Conservation (phyloP, 2,113 vertebrate genomes). For the Diadophis punctatus region DNA sequence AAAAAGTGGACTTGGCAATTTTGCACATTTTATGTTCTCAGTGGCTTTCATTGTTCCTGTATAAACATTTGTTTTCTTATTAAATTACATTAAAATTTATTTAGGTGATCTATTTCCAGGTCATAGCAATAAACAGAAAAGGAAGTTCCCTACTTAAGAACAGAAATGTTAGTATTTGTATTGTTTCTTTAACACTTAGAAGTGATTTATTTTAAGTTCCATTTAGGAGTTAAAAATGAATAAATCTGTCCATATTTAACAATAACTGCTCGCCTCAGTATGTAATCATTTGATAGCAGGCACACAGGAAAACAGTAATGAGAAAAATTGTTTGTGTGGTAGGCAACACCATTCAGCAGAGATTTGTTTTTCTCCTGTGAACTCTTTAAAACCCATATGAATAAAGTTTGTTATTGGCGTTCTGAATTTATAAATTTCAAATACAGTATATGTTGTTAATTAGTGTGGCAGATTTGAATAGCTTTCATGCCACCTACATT, state of each 20-base stretch:
- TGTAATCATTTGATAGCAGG: not conserved
- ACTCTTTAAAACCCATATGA: not conserved
- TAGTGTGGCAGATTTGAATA: slow-evolving; percentile 35
- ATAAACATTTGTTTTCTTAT: slow-evolving; percentile 7
- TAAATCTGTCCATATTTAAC: slow-evolving; percentile 20
- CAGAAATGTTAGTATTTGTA: not conserved
- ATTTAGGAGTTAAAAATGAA: slow-evolving; percentile 9
- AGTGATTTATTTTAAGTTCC: slow-evolving; percentile 9
- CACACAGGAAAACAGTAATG: slow-evolving; percentile 4
- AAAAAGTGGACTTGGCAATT: not conserved
- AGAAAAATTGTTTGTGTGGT: slow-evolving; percentile 23
- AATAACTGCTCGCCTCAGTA: slow-evolving; percentile 15
- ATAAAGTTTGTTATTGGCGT: slow-evolving; percentile 32
- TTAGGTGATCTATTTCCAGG: slow-evolving; percentile 14
- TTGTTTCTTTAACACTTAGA: not conserved
- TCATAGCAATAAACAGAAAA: slow-evolving; percentile 16
- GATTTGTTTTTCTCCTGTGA: not conserved
- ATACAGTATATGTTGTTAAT: not conserved
- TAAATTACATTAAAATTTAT: slow-evolving; percentile 25
- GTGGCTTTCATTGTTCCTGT: slow-evolving; percentile 18
- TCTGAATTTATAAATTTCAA: not conserved
- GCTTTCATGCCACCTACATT: slow-evolving; percentile 28
- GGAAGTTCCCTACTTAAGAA: not conserved
- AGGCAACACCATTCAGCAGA: slow-evolving; percentile 22
- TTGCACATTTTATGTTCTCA: slow-evolving; percentile 31